Conservation (phyloP, 2,888 invertebrate species). For the Zygothrica quintamaculata region DNA sequence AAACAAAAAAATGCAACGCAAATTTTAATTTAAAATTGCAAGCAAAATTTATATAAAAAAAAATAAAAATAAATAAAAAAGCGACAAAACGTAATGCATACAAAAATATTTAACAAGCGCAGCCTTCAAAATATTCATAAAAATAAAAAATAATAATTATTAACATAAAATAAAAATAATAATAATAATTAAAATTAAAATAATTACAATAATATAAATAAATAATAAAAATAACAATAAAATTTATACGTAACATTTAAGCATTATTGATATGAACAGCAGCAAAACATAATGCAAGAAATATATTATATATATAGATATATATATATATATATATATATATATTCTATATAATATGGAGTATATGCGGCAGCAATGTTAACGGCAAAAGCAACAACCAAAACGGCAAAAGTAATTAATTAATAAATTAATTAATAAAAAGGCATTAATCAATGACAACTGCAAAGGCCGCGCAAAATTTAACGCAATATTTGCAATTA, state of each 20-base stretch:
- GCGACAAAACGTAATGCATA: constrained; percentile 21
- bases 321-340: constrained; percentile 28
- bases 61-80: constrained; percentile 21
- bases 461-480: constrained; percentile 58
- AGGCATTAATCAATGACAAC: constrained; percentile 65
- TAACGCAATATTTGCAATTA: constrained; percentile 51
- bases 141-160: constrained; percentile 27
- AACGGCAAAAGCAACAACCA: constrained; percentile 14
- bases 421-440: constrained; percentile 46
- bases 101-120: constrained; percentile 36
- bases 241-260: constrained; percentile 37
- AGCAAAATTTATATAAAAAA: constrained; percentile 17
- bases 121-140: constrained; percentile 62
- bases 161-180: constrained; percentile 35
- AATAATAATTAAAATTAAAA: constrained; percentile 28
- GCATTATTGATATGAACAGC: constrained; percentile 54
- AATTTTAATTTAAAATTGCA: constrained; percentile 27
- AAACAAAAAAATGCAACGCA: constrained; percentile 33
- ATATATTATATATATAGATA: constrained; percentile 33
- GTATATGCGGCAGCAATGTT: constrained; percentile 15
- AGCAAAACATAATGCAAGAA: constrained; percentile 12
- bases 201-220: constrained; percentile 19
- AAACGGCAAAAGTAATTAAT: constrained; percentile 36
- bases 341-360: constrained; percentile 27
- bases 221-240: constrained; percentile 18